phyloP scores from a whole-genome alignment of 1,140 invertebrate species.

The Hycleus cichorii region DNA sequence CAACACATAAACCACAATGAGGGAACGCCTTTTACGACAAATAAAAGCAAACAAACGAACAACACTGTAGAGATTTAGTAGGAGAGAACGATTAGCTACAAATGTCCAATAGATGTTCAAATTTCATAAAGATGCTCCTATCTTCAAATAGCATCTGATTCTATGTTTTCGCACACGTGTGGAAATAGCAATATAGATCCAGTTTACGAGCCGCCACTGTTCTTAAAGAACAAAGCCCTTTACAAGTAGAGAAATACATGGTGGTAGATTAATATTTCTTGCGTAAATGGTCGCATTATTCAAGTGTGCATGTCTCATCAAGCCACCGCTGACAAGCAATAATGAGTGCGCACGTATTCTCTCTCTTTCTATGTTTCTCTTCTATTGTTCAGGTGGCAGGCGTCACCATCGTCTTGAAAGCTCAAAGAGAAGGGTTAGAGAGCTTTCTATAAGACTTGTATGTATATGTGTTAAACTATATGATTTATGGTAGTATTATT shows the following conservation, averaged over 20 bases:
- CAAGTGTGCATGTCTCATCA: slow-evolving; percentile 12
- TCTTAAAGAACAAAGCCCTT: no score
- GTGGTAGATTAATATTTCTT: slow-evolving; percentile 7
- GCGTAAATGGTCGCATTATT: slow-evolving; percentile 1
- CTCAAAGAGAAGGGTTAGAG: slow-evolving; percentile 6
- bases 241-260: neutral
- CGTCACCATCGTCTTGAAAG: slow-evolving; percentile 11
- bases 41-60: no score
- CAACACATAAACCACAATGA: no score
- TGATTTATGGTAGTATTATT: slow-evolving; percentile 13
- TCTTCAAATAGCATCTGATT: no score
- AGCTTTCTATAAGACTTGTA: slow-evolving; percentile 5
- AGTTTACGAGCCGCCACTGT: no score
- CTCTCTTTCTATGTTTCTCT: neutral
- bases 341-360: slow-evolving; percentile 13
- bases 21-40: no score
- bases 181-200: no score
- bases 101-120: no score
- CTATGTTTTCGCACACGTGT: no score
- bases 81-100: no score
- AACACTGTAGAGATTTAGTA: no score
- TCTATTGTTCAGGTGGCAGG: slow-evolving; percentile 12
- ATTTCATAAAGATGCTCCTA: no score
- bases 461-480: slow-evolving; percentile 10
- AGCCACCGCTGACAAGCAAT: slow-evolving; percentile 7